Base-by-base conservation (phyloP, 2,113 vertebrate genomes). In the Hydrolagus affinis region DNA sequence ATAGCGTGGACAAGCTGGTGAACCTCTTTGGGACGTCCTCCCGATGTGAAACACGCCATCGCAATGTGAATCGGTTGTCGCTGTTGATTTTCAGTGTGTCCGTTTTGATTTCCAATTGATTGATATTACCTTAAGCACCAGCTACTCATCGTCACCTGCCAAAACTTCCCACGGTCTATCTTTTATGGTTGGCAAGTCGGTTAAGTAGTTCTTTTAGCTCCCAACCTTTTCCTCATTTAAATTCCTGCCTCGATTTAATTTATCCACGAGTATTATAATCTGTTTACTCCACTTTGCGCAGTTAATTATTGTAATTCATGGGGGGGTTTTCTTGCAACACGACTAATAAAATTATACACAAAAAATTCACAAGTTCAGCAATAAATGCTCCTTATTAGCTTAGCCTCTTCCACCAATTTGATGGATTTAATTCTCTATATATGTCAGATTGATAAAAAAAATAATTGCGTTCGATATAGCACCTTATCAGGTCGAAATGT, bases 321-420 rank as follows among this genome's bases (percentile, higher is more conserved):
- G 66, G n/a, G n/a, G n/a, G n/a, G 11, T 83, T 83, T 78, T 83
- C 66, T 83, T 83, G 21, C 78, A 19, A 32, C 60, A 11, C 8
- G 14, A 62, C 62, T 64, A 44, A 83, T 83, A 83, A 83, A 83
- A 83, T 83, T 83, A 83, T 83, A 83, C 78, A 83, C 66, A 15
- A 64, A 44, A 68, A 68, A 83, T 60, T 68, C 78, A 83, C 11
- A 83, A 83, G 78, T 83, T 66, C 78, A 83, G 78, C 62, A 83
- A 83, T 83, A 83, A 83, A 83, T 83, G 66, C 66, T 62, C 78
- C 78, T 83, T 83, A 83, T 83, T 83, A 83, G 59, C 78, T 83
- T 83, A 83, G 60, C 78, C 78, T 83, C 66, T 83, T 83, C 78
- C 78, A 64, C 66, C 78, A 19, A 14, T 68, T 83, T 83, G 78